A percentile compares a stretch with the other conserved stretches of the same genome.
These are phyloP conservation scores for Arrhamphus sclerolepis DNA, from an alignment of 2,797 vertebrate genomes.

Conservation along the genomic window DNA sequence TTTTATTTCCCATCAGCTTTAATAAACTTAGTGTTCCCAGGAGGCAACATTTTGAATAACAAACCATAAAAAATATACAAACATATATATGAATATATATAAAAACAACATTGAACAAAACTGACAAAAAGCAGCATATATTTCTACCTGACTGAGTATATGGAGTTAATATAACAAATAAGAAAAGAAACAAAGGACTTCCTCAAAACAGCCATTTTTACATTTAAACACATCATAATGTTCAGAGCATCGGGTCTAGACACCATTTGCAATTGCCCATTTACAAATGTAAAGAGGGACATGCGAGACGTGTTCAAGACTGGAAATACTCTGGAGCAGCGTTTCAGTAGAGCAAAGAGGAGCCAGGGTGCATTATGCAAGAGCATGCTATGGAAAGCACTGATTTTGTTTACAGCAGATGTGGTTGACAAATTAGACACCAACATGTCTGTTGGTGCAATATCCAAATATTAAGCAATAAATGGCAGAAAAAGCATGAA, in stretches of 20 bases:
- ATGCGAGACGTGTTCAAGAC: neutral
- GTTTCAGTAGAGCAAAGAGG: too few species aligned
- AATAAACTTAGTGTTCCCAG: too few species aligned
- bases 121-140: slow-evolving; percentile 7
- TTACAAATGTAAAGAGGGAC: neutral
- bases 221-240: neutral
- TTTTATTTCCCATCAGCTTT: too few species aligned
- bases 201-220: neutral
- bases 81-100: slow-evolving; percentile 25
- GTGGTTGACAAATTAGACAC: neutral
- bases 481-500: neutral
- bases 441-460: neutral
- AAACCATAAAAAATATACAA: slow-evolving; percentile 31
- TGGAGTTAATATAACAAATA: slow-evolving; percentile 4
- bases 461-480: too few species aligned
- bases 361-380: neutral
- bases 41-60: too few species aligned
- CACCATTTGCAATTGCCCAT: neutral
- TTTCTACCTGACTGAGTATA: neutral
- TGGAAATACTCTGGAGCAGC: neutral
- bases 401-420: neutral
- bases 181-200: slow-evolving; percentile 21
- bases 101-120: slow-evolving; percentile 17
- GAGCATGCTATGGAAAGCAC: neutral
- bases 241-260: neutral